Evolutionary conservation across 37 sponge, comb jelly and placozoan species (phyloP).

Genomic region (Tethya wilhelma): DNA sequence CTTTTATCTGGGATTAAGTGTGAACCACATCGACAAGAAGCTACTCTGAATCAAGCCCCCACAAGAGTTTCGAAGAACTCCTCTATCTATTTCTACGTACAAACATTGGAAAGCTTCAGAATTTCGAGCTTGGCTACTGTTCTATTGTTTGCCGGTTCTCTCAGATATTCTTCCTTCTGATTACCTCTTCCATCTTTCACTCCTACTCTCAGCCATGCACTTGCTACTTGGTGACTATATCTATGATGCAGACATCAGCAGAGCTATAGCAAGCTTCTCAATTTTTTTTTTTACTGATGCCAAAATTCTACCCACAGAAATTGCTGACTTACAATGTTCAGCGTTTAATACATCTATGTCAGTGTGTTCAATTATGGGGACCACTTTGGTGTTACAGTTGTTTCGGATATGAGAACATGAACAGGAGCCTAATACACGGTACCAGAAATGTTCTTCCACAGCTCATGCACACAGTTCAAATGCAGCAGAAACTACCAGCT

Average conservation of each 20-base stretch:
- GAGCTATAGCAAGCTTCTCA: not conserved
- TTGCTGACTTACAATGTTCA: not conserved
- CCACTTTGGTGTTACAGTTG: too few species aligned
- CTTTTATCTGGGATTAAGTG: not conserved
- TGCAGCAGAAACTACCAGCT: not conserved
- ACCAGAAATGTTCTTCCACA: slow-evolving; percentile 3
- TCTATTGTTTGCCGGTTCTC: slow-evolving; percentile 15
- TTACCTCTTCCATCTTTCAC: slow-evolving; percentile 14
- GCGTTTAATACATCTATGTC: not conserved
- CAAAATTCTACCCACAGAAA: not conserved
- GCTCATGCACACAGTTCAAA: not conserved
- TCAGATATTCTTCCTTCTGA: slow-evolving; percentile 6
- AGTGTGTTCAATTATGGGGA: slow-evolving; percentile 14
- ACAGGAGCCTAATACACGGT: slow-evolving; percentile 16
- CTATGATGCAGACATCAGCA: not conserved
- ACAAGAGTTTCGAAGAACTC: slow-evolving; percentile 17
- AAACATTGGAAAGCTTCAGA: slow-evolving; percentile 30
- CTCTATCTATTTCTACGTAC: not conserved
- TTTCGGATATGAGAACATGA: slow-evolving; percentile 39
- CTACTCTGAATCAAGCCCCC: slow-evolving; percentile 20
- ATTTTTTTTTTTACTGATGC: not conserved
- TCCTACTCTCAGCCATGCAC: slow-evolving; percentile 14
- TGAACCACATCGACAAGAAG: not conserved
- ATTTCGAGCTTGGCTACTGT: slow-evolving; percentile 14
- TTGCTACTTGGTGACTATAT: not conserved